phyloP scores from a whole-genome alignment of 2,888 invertebrate genomes.

The Poecilus cupreus region DNA sequence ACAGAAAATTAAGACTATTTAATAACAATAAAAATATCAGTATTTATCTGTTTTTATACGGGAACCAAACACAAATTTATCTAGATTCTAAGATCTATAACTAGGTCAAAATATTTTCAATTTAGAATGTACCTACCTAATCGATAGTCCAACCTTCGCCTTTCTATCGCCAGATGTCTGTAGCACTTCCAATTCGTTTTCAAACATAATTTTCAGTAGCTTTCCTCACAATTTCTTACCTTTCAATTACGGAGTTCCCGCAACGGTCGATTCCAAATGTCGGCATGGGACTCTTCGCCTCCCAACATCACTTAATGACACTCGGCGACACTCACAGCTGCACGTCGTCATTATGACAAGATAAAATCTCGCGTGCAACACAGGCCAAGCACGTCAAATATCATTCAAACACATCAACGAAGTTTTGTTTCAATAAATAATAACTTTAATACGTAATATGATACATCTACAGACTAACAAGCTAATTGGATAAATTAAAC shows the following conservation, averaged over 20 bases:
- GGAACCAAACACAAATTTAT: too few species aligned
- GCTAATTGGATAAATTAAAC: constrained; percentile 50
- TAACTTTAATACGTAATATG: constrained; percentile 56
- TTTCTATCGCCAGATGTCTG: not conserved
- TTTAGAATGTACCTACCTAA: not conserved
- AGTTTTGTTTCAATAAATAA: constrained; percentile 51
- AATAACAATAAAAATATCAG: too few species aligned
- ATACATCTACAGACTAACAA: constrained; percentile 54
- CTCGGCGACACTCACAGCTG: constrained; percentile 19
- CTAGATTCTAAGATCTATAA: not conserved
- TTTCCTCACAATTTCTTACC: not conserved
- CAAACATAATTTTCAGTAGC: constrained; percentile 6
- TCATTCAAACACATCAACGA: constrained; percentile 52
- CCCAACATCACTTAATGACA: constrained; percentile 23
- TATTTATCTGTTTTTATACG: too few species aligned
- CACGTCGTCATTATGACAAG: constrained; percentile 37
- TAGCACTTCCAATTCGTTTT: not conserved
- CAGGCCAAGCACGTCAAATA: constrained; percentile 39
- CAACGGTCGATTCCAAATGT: not conserved
- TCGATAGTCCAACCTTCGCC: not conserved
- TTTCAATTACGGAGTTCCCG: not conserved
- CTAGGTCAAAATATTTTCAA: not conserved
- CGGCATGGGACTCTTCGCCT: constrained; percentile 11
- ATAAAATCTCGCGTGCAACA: constrained; percentile 50
- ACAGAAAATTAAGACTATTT: too few species aligned